Evolutionary conservation across 2,113 vertebrate genomes (phyloP).

Genomic region (Aepyceros melampus): DNA sequence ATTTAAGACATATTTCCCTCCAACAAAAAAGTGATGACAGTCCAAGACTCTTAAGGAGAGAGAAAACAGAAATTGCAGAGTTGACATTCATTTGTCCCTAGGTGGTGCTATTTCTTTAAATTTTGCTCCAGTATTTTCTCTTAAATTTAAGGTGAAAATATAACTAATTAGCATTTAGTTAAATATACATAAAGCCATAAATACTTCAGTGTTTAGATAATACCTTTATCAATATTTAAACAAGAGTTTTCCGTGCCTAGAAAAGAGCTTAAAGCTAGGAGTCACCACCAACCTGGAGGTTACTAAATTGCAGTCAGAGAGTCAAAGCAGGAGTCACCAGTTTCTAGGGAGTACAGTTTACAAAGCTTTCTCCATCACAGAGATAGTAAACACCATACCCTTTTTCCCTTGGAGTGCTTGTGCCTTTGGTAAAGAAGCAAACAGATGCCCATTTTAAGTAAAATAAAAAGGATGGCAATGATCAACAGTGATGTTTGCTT

Average conservation of each 20-base stretch:
- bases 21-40: neutral
- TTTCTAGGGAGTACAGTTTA: neutral
- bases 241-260: neutral
- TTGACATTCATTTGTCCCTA: slow-evolving; percentile 40
- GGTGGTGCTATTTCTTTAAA: slow-evolving; percentile 72
- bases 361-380: neutral
- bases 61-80: neutral
- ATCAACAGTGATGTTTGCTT: neutral
- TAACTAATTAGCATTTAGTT: slow-evolving; percentile 29
- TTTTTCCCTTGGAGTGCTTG: neutral
- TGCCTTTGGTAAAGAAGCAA: neutral
- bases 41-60: neutral
- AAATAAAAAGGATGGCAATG: neutral
- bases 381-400: neutral
- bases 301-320: neutral
- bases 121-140: slow-evolving; percentile 37
- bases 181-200: slow-evolving; percentile 8
- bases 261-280: neutral
- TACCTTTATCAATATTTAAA: slow-evolving; percentile 34
- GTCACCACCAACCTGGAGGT: neutral
- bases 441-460: neutral
- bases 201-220: slow-evolving; percentile 22
- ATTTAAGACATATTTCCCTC: neutral
- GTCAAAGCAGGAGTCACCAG: neutral
- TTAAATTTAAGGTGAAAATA: slow-evolving; percentile 34